Percentiles rank a stretch among this genome's conserved stretches.
Evolutionary conservation across 2,888 invertebrate genomes (phyloP).

Genomic region (Cyrtodaria siliqua): DNA sequence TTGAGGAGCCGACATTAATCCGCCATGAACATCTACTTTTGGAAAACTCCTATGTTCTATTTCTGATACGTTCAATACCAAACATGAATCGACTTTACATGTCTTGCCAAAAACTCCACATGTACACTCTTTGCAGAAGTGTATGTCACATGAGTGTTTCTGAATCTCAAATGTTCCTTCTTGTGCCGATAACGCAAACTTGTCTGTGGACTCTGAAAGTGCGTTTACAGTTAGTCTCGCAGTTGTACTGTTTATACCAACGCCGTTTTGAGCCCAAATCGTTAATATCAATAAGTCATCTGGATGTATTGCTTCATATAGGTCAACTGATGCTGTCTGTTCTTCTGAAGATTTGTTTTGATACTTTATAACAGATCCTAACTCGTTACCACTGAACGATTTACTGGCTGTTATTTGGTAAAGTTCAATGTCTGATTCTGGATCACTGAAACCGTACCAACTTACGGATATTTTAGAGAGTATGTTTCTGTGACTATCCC

Average conservation of each 20-base stretch:
- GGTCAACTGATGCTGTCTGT: too few relatives aligned
- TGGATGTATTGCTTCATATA: background rate
- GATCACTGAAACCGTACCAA: conserved; percentile 69
- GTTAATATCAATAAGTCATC: conserved; percentile 22
- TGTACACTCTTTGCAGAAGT: conserved; percentile 63
- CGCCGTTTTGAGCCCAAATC: conserved; percentile 62
- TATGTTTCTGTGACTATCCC: background rate
- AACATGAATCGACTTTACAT: conserved; percentile 27
- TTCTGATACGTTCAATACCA: too few relatives aligned
- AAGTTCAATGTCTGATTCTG: conserved; percentile 56
- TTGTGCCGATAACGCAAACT: background rate
- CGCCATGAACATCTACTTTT: conserved; percentile 1
- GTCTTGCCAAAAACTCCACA: conserved; percentile 54
- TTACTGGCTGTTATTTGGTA: conserved; percentile 52
- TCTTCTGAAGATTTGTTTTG: too few relatives aligned
- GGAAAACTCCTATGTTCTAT: background rate
- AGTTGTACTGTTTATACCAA: conserved; percentile 45
- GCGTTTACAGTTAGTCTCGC: conserved; percentile 26
- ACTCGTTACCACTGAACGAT: conserved; percentile 54
- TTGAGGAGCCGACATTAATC: background rate
- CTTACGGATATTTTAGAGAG: conserved; percentile 31
- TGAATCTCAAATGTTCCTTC: conserved; percentile 17
- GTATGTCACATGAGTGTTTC: conserved; percentile 58
- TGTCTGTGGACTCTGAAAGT: background rate
- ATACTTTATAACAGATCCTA: too few relatives aligned